These are phyloP conservation scores for Pangasius macronema DNA, from an alignment of 2,797 vertebrate species.

Conservation along the genomic window DNA sequence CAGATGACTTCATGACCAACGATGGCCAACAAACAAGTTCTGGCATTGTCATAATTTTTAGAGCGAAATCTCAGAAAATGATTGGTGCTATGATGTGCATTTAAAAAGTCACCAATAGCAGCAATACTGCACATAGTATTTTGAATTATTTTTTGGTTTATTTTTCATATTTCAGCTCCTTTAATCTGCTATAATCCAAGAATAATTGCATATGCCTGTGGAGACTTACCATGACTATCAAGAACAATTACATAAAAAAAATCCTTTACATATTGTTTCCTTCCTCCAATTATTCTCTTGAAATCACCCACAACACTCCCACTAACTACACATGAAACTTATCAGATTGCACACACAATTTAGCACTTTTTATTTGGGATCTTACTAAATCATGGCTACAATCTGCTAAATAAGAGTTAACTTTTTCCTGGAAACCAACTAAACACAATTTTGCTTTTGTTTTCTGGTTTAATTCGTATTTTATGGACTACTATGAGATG, in stretches of 20 bases:
- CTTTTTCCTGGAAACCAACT: background rate
- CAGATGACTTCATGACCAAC: background rate
- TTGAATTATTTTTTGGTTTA: too few relatives aligned
- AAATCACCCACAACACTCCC: background rate
- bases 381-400: background rate
- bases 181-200: background rate
- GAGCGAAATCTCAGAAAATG: background rate
- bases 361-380: background rate
- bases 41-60: background rate
- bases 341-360: background rate
- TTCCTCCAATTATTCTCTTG: background rate
- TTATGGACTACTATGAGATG: background rate
- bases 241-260: background rate
- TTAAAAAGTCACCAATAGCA: background rate
- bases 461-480: background rate
- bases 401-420: background rate
- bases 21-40: background rate
- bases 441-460: background rate
- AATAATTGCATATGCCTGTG: background rate
- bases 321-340: background rate
- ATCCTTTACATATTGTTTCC: background rate
- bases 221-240: background rate
- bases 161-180: background rate
- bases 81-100: background rate
- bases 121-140: background rate